Percentiles rank a stretch among this genome's conserved stretches.
Evolutionary conservation across 2,888 invertebrate genomes (phyloP).

Genomic region (Ennomos quercinarius): DNA sequence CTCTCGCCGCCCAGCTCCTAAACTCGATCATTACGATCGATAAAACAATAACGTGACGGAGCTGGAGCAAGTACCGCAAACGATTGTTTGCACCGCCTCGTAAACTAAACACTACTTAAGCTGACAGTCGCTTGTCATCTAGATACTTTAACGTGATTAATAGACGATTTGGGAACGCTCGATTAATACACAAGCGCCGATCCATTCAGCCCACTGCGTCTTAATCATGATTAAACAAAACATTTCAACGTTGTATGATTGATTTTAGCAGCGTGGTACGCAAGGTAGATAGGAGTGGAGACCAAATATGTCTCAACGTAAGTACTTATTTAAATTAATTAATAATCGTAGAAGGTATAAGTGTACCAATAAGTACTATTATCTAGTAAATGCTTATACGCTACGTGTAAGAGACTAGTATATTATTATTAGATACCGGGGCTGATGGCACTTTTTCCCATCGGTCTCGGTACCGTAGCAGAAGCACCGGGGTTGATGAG

Average conservation of each 20-base stretch:
- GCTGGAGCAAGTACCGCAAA: constrained; percentile 70
- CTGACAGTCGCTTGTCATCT: constrained; percentile 81
- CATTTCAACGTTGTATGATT: constrained; percentile 56
- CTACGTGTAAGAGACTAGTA: too few relatives aligned
- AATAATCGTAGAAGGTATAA: too few relatives aligned
- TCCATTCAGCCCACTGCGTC: constrained; percentile 65
- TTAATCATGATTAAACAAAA: constrained; percentile 73
- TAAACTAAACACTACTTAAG: constrained; percentile 82
- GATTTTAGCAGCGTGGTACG: constrained; percentile 43
- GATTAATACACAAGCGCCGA: constrained; percentile 73
- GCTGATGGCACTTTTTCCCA: too few relatives aligned
- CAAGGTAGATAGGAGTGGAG: not conserved
- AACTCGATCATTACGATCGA: constrained; percentile 61
- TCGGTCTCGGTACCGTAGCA: too few relatives aligned
- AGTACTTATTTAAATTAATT: too few relatives aligned
- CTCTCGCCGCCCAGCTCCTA: constrained; percentile 17
- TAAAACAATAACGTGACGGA: constrained; percentile 70
- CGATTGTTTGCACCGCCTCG: constrained; percentile 73
- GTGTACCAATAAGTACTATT: too few relatives aligned
- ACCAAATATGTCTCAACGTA: too few relatives aligned
- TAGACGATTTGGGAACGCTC: constrained; percentile 75
- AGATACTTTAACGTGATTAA: constrained; percentile 84
- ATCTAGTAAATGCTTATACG: too few relatives aligned
- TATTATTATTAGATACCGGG: too few relatives aligned
- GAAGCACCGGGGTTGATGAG: too few relatives aligned